These are phyloP conservation scores for Pangasius mekongensis DNA, from an alignment of 2,797 vertebrate species.

Conservation along the genomic window DNA sequence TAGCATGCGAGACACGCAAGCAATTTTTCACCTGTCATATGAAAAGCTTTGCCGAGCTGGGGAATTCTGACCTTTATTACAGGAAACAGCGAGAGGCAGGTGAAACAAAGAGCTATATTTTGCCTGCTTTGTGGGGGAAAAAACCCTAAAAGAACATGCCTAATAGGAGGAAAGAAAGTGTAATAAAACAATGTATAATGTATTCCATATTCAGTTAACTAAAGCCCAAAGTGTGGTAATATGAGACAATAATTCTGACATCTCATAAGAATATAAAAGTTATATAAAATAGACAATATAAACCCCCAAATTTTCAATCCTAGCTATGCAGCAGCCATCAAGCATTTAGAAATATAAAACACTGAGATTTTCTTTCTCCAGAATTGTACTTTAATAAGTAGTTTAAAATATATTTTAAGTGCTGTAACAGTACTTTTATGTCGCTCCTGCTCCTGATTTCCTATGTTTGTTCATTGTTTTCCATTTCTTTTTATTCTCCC, in stretches of 20 bases:
- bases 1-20: neutral
- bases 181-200: neutral
- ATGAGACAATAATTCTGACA: neutral
- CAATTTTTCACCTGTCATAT: slow-evolving; percentile 17
- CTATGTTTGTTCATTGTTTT: neutral
- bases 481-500: neutral
- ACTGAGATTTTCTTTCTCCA: neutral
- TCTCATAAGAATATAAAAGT: neutral
- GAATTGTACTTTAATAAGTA: neutral
- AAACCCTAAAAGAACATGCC: neutral
- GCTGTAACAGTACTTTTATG: neutral
- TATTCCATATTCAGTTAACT: neutral
- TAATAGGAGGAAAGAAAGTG: neutral
- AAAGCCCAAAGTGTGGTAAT: neutral
- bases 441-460: neutral
- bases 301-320: neutral
- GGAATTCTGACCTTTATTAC: slow-evolving; percentile 32
- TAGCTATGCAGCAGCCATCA: neutral
- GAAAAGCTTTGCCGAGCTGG: neutral
- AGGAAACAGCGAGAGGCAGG: neutral
- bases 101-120: neutral
- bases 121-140: neutral
- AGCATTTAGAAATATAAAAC: neutral
- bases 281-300: too few species aligned
- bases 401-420: neutral